Evolutionary conservation across 2,113 vertebrate genomes (phyloP).

Genomic region (Poeciliopsis turrubarensis): DNA sequence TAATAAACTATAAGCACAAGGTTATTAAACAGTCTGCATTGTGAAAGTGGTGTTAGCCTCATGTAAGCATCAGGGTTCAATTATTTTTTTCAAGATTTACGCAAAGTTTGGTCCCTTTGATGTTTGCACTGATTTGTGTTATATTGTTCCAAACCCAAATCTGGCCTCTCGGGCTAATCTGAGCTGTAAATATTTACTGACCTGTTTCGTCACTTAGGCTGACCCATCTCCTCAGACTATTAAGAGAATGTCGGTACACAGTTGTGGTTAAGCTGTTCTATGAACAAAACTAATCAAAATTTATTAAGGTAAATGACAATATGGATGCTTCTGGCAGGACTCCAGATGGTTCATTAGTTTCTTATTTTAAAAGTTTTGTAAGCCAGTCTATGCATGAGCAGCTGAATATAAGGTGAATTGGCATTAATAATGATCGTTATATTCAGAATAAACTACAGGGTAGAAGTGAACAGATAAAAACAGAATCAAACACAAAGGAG

Average conservation of each 20-base stretch:
- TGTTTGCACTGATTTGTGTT: conserved; percentile 11
- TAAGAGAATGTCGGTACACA: background rate
- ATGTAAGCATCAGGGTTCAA: conserved; percentile 36
- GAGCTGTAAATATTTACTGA: conserved; percentile 55
- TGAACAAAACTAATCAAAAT: background rate
- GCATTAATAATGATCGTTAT: background rate
- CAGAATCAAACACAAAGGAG: background rate
- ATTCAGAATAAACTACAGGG: background rate
- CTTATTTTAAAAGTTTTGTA: conserved; percentile 2
- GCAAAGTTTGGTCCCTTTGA: conserved; percentile 10
- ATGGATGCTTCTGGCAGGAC: background rate
- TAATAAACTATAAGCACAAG: conserved; percentile 35
- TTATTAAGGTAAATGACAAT: background rate
- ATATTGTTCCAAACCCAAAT: conserved; percentile 21
- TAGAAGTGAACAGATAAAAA: background rate
- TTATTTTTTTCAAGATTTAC: conserved; percentile 30
- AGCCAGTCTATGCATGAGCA: background rate
- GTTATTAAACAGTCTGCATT: conserved; percentile 29
- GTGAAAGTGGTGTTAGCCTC: conserved; percentile 20
- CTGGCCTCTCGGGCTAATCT: conserved; percentile 35
- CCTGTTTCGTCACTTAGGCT: conserved; percentile 15
- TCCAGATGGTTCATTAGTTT: background rate
- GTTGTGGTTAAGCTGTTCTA: background rate
- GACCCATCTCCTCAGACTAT: background rate
- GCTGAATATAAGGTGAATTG: background rate